A percentile compares a stretch with the other conserved stretches of the same genome.
phyloP scores from a whole-genome alignment of 2,113 vertebrate genomes.

The Rhinogobius similis region DNA sequence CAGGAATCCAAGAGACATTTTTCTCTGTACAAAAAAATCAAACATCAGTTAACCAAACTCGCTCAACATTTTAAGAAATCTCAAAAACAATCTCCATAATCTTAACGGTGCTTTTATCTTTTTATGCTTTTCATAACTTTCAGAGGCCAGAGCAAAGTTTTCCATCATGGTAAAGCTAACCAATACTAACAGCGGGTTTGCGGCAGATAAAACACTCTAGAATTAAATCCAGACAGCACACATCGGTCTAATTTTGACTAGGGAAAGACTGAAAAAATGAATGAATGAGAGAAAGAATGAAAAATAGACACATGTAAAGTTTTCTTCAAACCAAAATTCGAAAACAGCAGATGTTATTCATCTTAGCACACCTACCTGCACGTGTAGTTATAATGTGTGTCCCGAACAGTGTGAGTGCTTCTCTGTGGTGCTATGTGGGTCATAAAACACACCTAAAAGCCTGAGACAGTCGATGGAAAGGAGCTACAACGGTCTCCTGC shows the following conservation, averaged over 20 bases:
- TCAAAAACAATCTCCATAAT: too few species aligned
- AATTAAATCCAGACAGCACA: too few species aligned
- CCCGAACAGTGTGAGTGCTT: conserved; percentile 12
- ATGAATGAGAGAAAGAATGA: neutral
- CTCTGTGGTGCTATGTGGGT: conserved; percentile 15
- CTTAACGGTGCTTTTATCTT: too few species aligned
- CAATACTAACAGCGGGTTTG: too few species aligned
- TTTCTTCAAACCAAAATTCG: neutral
- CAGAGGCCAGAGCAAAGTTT: too few species aligned
- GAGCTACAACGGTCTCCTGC: conserved; percentile 39
- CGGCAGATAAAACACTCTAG: too few species aligned
- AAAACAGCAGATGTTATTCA: neutral
- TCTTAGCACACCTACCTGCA: neutral
- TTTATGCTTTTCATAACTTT: too few species aligned
- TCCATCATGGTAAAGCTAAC: too few species aligned
- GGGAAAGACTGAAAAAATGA: too few species aligned
- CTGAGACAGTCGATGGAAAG: conserved; percentile 38
- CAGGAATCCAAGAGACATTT: neutral
- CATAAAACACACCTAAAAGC: conserved; percentile 58
- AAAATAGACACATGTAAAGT: neutral
- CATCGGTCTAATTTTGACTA: too few species aligned
- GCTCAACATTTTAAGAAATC: too few species aligned
- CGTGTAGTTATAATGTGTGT: neutral
- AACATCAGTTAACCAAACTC: neutral
- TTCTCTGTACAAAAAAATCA: neutral